Evolutionary conservation across 2,888 invertebrate species (phyloP), one percentile per base, ranked within the genome.

Genomic region (Chaetogeoica ovagalla): DNA sequence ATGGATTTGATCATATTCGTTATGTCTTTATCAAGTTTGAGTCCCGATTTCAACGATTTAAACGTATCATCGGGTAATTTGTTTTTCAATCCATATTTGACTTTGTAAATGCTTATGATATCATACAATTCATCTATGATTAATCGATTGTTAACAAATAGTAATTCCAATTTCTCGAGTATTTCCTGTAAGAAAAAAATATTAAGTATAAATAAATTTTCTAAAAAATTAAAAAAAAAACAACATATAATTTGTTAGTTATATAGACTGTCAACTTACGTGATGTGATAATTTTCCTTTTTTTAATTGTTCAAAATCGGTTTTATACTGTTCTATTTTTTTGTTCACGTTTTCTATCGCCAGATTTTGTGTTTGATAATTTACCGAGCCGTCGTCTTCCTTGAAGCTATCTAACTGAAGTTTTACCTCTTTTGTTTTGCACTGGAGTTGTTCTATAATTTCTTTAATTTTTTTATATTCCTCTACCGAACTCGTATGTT

Each of bases 151-250:
- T 19, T 4, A 23, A 30, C n/a, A 5, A 19, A n/a, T 63, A 79
- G 48, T 63, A 3, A 6, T 55, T 65, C 70, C 23, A 62, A 39
- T 62, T 79, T 71, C 0, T 15, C 0, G 15, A 70, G 23, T 79
- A 71, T 79, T 23, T 79, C 79, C 79, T 79, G 55, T 43, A 65
- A 23, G 65, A 79, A 55, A 48, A 48, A 60, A 52, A 19, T 37
- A 59, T 1, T 8, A n/a, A 55, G 2, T 48, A 65, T 21, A 65
- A 39, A 39, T 39, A 2, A 9, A 52, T 21, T 21, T 59, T 59
- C 11, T 48, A 48, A 13, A 48, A 48, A 48, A 48, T 1, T 3
- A n/a, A n/a, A n/a, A n/a, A n/a, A n/a, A n/a, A n/a, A n/a, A 48
- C 15, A 48, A 48, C 48, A 48, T 3, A 48, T 48, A 11, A 48